Percentiles rank a stretch among this genome's conserved stretches.
Conservation (phyloP, 2,888 invertebrate genomes). For the Drosophila nr. perissopoda region DNA sequence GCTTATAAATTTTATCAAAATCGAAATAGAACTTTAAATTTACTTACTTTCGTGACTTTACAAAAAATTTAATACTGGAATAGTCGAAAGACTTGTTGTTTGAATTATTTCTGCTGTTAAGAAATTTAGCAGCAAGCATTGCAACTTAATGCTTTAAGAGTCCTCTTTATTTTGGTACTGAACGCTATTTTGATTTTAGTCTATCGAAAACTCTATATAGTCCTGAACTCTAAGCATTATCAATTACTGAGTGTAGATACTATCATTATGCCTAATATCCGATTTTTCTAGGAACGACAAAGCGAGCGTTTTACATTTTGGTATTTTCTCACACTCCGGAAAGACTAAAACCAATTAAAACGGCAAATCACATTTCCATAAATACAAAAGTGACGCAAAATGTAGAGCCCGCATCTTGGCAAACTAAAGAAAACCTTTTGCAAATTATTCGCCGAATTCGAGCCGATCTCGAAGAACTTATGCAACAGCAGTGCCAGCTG, state of each 20-base stretch:
- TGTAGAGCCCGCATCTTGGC: constrained; percentile 36
- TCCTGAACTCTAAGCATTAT: not conserved
- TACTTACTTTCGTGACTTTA: not conserved
- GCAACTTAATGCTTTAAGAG: not conserved
- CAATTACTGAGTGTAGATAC: not conserved
- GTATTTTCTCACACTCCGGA: constrained; percentile 30
- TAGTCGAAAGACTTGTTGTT: not conserved
- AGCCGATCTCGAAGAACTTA: constrained; percentile 17
- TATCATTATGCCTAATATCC: not conserved
- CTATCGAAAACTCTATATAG: not conserved
- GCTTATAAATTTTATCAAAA: not conserved
- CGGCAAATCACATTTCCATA: constrained; percentile 30
- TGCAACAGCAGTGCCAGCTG: constrained; percentile 63
- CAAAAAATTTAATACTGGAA: not conserved
- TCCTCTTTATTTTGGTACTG: not conserved
- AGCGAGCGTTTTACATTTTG: constrained; percentile 4
- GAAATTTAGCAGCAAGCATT: not conserved
- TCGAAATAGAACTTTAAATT: not conserved
- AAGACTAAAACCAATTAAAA: not conserved
- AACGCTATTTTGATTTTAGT: not conserved
- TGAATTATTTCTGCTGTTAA: not conserved
- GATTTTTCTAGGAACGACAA: not conserved
- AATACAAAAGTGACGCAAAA: constrained; percentile 30
- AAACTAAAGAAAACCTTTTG: constrained; percentile 26
- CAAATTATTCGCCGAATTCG: constrained; percentile 39